Evolutionary conservation across 2,888 invertebrate genomes (phyloP), one percentile per base, ranked within the genome.

Genomic region (Zygaena filipendulae): DNA sequence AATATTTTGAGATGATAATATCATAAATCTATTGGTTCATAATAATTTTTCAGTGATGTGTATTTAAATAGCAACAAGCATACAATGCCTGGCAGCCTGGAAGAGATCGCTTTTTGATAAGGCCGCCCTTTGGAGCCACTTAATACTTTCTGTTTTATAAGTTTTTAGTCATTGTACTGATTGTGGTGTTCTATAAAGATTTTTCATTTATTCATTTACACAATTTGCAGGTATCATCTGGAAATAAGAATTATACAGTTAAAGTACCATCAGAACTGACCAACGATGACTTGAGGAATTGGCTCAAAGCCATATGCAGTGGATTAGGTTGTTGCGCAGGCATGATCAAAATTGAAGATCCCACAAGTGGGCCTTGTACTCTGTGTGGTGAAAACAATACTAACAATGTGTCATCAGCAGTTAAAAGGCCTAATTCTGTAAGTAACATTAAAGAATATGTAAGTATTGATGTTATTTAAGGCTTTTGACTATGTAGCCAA

Each of bases 281-380:
- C 18, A 49, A 42, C 20, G 75, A 79, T 10, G 75, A 77, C 36
- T 54, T 85, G 23, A 81, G 81, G 31, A 67, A 66, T 35, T 82
- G 83, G 58, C 68, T 85, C 37, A 77, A 81, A 39, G 58, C 59
- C 20, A 47, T 85, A 1, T 75, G 81, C 35, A 60, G 62, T 36
- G 77, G 80, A 8, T 54, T 84, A 3, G 84, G 82, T 3, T 82
- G 81, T 41, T 85, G 85, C 49, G 59, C 69, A 13, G 82, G 83
- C 13, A 68, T 85, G 59, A 82, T 85, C 38, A 74, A 83, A 52
- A 59, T 80, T 30, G 79, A 77, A 21, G 80, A 80, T 40, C 62
- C 69, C 29, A 67, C 71, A 2, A 68, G 67, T 7, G 58, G 68
- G 45, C 68, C 70, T 16, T 81, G 81, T 39, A 54, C 59, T 2